phyloP scores from a whole-genome alignment of 2,888 invertebrate species.

The Malthinus seriepunctatus region DNA sequence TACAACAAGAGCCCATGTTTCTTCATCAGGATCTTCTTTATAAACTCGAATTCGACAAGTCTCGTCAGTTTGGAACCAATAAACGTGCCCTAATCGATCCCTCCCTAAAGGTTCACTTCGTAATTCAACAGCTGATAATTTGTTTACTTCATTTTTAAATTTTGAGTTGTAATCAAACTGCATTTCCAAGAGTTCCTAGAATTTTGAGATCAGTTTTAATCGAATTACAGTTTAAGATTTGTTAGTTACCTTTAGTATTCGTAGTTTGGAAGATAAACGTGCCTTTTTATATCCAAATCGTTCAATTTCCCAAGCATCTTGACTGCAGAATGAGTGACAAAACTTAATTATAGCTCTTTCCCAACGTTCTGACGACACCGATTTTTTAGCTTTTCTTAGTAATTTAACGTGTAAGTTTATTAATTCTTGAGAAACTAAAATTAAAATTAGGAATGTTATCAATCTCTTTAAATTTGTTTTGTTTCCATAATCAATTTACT shows the following conservation, averaged over 20 bases:
- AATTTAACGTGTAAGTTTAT: constrained; percentile 88
- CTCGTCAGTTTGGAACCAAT: constrained; percentile 92
- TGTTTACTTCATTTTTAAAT: constrained; percentile 87
- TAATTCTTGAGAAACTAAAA: constrained; percentile 79
- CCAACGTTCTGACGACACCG: constrained; percentile 85
- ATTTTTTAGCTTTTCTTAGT: constrained; percentile 82
- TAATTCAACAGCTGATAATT: constrained; percentile 76
- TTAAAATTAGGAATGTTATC: constrained; percentile 16
- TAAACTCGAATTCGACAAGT: constrained; percentile 90
- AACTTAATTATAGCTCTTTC: constrained; percentile 88
- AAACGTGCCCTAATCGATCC: constrained; percentile 88
- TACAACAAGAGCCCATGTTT: constrained; percentile 92
- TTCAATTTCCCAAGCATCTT: constrained; percentile 96
- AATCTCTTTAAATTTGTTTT: neutral
- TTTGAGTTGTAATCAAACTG: constrained; percentile 95
- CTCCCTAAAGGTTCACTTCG: constrained; percentile 88
- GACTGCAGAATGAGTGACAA: constrained; percentile 85
- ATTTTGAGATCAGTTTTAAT: constrained; percentile 4
- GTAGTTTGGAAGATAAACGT: constrained; percentile 83
- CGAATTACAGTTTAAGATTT: neutral
- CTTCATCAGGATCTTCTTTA: constrained; percentile 94
- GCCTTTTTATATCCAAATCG: constrained; percentile 94
- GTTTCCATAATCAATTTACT: neutral
- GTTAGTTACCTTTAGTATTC: constrained; percentile 78
- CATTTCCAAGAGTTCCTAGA: constrained; percentile 83